These are phyloP conservation scores for Sarcophaga subvicina DNA, from an alignment of 2,888 invertebrate species.

Conservation along the genomic window DNA sequence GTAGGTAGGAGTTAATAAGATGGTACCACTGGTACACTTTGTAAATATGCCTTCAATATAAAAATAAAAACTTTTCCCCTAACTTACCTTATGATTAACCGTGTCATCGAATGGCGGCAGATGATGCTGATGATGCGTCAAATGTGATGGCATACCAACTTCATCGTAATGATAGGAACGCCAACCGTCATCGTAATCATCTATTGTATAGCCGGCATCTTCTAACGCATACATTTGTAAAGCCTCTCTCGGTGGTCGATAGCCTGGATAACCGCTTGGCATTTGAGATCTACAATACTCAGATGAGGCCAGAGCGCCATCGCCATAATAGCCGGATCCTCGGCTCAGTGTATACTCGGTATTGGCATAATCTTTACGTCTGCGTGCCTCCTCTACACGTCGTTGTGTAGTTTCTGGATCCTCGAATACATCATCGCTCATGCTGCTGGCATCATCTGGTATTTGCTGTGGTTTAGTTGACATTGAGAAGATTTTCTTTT, in stretches of 20 bases:
- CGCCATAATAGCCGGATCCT: conserved; percentile 73
- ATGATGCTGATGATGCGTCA: conserved; percentile 71
- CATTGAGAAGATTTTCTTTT: conserved; percentile 76
- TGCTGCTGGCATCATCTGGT: conserved; percentile 86
- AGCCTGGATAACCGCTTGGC: conserved; percentile 89
- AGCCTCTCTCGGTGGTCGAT: conserved; percentile 88
- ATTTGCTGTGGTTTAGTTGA: conserved; percentile 80
- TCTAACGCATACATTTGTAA: conserved; percentile 83
- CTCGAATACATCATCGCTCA: conserved; percentile 93
- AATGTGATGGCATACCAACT: conserved; percentile 77
- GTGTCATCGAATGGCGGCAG: conserved; percentile 82
- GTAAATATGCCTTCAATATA: neutral
- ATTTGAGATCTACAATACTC: conserved; percentile 62
- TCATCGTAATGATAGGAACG: conserved; percentile 81
- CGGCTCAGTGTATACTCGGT: conserved; percentile 66
- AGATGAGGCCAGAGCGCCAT: conserved; percentile 68
- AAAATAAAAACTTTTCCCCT: neutral
- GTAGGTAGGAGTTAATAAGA: too few relatives aligned
- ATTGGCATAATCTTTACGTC: conserved; percentile 72
- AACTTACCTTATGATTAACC: conserved; percentile 86
- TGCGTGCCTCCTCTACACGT: conserved; percentile 77
- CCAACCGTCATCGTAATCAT: conserved; percentile 80
- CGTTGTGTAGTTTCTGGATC: conserved; percentile 83
- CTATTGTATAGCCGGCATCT: conserved; percentile 75
- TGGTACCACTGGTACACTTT: too few relatives aligned